These are phyloP conservation scores for Aplidium turbinatum DNA, from an alignment of 23 tunicate species.

Conservation along the genomic window DNA sequence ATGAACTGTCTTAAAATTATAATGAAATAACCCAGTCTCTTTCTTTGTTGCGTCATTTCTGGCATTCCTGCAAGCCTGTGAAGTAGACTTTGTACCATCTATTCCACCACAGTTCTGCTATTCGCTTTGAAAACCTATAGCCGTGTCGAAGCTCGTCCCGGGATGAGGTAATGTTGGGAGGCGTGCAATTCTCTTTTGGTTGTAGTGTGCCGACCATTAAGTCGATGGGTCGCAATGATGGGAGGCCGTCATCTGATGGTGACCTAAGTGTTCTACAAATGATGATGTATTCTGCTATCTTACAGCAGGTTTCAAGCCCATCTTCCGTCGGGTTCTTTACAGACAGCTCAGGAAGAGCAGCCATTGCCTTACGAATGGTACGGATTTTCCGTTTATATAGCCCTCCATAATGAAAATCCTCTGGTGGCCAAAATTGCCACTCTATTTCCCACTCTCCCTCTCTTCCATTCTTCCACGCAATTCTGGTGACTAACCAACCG, in stretches of 20 bases:
- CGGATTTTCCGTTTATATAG: not conserved
- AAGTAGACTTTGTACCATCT: too few species aligned
- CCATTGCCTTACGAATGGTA: not conserved
- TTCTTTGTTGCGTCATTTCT: too few species aligned
- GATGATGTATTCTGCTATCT: constrained; percentile 3
- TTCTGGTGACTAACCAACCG: not conserved
- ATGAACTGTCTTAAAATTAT: too few species aligned
- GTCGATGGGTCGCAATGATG: constrained; percentile 3
- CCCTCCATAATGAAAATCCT: not conserved
- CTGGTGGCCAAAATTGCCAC: constrained; percentile 7
- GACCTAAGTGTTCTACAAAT: not conserved
- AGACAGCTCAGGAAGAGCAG: not conserved
- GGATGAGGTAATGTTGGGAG: too few species aligned
- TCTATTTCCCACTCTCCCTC: constrained; percentile 1
- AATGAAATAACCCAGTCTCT: too few species aligned
- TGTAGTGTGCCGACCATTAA: constrained; percentile 9
- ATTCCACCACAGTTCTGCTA: too few species aligned
- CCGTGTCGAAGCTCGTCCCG: too few species aligned
- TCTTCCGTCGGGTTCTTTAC: not conserved
- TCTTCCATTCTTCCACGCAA: not conserved
- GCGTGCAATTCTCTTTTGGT: too few species aligned
- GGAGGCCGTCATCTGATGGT: not conserved
- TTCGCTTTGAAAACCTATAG: too few species aligned
- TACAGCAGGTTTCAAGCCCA: too few species aligned
- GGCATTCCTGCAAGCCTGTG: too few species aligned